Evolutionary conservation across 37 sponge, comb jelly and placozoan species (phyloP).

Genomic region (Theonella swinhoei): DNA sequence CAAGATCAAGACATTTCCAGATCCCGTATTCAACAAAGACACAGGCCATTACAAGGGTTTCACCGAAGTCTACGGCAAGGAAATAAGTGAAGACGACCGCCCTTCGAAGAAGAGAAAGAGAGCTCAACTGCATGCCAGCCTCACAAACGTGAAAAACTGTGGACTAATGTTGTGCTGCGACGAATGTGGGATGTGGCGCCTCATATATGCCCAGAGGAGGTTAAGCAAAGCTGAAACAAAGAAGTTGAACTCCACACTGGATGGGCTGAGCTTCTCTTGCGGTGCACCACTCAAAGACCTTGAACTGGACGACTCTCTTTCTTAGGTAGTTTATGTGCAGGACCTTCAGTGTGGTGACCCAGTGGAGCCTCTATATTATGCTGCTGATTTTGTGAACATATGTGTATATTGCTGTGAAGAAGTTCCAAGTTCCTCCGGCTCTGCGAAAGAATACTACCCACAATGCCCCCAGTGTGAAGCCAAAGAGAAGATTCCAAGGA

Average conservation of each 20-base stretch:
- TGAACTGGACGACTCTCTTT: background rate
- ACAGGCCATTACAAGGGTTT: background rate
- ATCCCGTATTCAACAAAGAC: no score
- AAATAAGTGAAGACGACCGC: no score
- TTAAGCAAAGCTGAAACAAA: conserved; percentile 11
- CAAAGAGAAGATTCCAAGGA: no score
- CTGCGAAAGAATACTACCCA: no score
- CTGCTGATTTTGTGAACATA: conserved; percentile 3
- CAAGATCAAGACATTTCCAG: no score
- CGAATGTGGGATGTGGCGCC: conserved; percentile 34
- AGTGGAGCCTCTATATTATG: conserved; percentile 22
- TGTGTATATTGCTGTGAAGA: conserved; percentile 49
- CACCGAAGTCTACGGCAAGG: background rate
- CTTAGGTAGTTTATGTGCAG: conserved; percentile 8
- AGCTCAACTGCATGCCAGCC: background rate
- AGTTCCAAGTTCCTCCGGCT: no score
- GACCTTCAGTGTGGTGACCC: conserved; percentile 20
- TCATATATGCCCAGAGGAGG: conserved; percentile 8
- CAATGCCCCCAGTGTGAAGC: no score
- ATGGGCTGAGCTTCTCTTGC: conserved; percentile 34
- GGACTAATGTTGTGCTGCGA: conserved; percentile 11
- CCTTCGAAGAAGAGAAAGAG: background rate
- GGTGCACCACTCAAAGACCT: conserved; percentile 8
- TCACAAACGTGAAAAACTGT: conserved; percentile 18
- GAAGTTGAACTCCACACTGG: conserved; percentile 1